Conservation (phyloP, 53 echinoderm and acorn worm species). For the Holothuria leucospilota region DNA sequence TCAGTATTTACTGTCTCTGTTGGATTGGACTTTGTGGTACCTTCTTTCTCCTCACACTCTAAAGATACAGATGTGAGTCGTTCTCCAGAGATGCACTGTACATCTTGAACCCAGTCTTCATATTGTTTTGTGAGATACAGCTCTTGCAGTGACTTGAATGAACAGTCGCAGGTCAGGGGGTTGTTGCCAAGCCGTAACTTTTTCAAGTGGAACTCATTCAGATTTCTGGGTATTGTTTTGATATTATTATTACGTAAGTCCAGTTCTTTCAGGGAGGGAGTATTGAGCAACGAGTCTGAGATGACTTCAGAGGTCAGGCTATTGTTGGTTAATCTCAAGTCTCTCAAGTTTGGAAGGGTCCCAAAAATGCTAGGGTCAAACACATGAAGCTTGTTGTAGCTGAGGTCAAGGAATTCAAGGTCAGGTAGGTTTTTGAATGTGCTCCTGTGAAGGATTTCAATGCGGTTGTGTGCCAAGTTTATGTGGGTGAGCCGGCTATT, state of each 20-base stretch:
- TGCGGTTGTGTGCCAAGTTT: constrained; percentile 12
- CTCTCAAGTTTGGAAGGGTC: constrained; percentile 16
- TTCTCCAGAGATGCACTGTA: background rate
- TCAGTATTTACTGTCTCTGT: background rate
- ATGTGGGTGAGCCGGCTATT: constrained; percentile 47
- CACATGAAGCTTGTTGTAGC: constrained; percentile 29
- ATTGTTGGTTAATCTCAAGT: constrained; percentile 19
- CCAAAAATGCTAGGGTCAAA: constrained; percentile 2
- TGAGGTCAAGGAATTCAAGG: constrained; percentile 34
- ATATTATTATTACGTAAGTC: constrained; percentile 45
- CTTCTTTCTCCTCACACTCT: background rate
- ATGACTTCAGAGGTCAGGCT: background rate
- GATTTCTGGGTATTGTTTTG: background rate
- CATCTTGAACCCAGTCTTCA: constrained; percentile 8
- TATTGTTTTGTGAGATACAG: background rate
- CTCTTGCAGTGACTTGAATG: background rate
- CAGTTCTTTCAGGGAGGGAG: background rate
- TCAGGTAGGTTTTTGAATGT: constrained; percentile 29
- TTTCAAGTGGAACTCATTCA: background rate
- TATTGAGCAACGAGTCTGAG: background rate
- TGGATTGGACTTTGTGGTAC: no score
- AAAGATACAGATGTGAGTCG: background rate
- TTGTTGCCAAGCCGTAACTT: constrained; percentile 44
- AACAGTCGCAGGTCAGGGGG: constrained; percentile 52
- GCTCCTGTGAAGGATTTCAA: background rate